Evolutionary conservation across 2,113 vertebrate species (phyloP).

Genomic region (Acrocephalus arundinaceus): DNA sequence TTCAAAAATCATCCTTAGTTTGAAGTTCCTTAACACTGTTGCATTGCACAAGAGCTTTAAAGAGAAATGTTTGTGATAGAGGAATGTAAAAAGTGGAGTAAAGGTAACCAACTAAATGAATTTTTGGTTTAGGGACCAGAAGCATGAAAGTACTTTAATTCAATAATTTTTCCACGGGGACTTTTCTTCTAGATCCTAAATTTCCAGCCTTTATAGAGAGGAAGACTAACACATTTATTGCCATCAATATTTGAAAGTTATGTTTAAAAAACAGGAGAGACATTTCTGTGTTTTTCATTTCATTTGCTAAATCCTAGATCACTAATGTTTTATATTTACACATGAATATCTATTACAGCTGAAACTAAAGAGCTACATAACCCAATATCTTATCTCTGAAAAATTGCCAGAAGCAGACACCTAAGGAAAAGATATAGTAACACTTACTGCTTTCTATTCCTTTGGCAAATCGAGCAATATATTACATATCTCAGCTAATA

Average conservation of each 20-base stretch:
- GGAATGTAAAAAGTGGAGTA: background rate
- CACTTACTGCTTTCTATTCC: background rate
- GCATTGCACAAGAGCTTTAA: background rate
- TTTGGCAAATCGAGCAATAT: background rate
- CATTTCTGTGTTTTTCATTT: background rate
- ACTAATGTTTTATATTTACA: background rate
- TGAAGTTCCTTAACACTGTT: background rate
- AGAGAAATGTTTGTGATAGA: background rate
- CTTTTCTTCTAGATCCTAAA: background rate
- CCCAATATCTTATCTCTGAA: background rate
- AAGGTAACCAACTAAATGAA: background rate
- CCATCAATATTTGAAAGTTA: background rate
- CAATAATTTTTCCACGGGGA: background rate
- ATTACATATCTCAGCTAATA: background rate
- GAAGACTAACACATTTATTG: background rate
- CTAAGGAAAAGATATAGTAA: background rate
- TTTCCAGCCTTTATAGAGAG: background rate
- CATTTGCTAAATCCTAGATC: background rate
- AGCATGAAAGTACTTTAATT: background rate
- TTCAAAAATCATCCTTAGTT: background rate
- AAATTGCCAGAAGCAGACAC: background rate
- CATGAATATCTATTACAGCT: background rate
- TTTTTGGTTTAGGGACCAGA: background rate
- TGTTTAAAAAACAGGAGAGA: background rate
- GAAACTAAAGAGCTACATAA: background rate